A percentile compares a stretch with the other conserved stretches of the same genome.
Conservation (phyloP, 2,888 invertebrate species). For the Gymnocheta viridis region DNA sequence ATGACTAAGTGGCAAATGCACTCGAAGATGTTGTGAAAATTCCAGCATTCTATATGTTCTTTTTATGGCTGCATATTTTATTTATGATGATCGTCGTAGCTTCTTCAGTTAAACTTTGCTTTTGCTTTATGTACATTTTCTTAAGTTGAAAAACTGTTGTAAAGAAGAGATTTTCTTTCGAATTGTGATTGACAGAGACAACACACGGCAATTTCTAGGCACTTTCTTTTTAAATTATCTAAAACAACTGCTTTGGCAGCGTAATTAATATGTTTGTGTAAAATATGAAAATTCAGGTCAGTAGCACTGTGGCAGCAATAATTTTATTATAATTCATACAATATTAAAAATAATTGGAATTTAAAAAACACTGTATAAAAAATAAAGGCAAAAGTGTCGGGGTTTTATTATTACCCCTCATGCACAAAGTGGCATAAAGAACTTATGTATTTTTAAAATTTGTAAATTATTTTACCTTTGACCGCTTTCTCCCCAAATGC, state of each 20-base stretch:
- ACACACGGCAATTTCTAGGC: background rate
- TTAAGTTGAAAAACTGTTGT: conserved; percentile 14
- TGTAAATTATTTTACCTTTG: no score
- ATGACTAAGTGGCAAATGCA: conserved; percentile 19
- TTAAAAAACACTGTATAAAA: no score
- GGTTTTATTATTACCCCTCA: no score
- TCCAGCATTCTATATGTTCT: conserved; percentile 18
- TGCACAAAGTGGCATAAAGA: no score
- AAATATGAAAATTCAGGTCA: background rate
- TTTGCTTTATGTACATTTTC: background rate
- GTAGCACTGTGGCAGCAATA: background rate
- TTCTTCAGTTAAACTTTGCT: background rate
- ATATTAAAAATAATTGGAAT: no score
- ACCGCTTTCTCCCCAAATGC: no score
- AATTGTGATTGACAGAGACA: background rate
- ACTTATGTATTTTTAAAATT: no score
- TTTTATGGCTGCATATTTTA: background rate
- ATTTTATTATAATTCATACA: no score
- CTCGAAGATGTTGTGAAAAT: conserved; percentile 53
- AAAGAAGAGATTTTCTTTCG: background rate
- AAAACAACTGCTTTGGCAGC: background rate
- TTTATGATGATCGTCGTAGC: background rate
- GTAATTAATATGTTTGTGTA: background rate
- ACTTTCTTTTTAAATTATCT: conserved; percentile 15
- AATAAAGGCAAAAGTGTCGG: no score